Percentiles rank a stretch among this genome's conserved stretches.
phyloP scores from a whole-genome alignment of 30 jellyfish, hydroid and myxozoan genomes.

The Chironex yamaguchii region DNA sequence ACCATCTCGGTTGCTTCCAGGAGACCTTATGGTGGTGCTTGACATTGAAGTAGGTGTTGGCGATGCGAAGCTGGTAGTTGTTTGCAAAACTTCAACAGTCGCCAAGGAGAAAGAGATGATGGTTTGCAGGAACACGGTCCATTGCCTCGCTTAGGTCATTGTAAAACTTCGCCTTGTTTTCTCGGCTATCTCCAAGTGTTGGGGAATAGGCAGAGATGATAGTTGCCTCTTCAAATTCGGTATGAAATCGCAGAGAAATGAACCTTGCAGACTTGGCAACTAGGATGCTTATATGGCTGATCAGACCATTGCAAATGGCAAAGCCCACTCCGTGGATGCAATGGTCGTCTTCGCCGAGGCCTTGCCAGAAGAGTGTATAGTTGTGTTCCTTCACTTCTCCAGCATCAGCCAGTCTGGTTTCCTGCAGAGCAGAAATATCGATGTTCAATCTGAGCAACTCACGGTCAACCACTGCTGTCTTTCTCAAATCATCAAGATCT shows the following conservation, averaged over 20 bases:
- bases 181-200: neutral
- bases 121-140: neutral
- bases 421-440: neutral
- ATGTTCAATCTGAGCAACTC: neutral
- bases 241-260: neutral
- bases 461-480: neutral
- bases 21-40: neutral
- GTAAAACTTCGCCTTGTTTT: neutral
- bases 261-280: no score
- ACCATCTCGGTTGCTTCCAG: neutral
- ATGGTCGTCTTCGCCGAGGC: no score
- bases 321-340: neutral
- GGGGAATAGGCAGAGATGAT: conserved; percentile 1
- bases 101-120: neutral
- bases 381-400: neutral
- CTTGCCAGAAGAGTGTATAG: neutral
- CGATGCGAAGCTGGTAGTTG: neutral
- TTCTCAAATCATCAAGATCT: no score
- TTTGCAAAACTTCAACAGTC: neutral
- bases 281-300: no score
- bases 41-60: neutral
- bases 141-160: neutral
- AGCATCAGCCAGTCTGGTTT: neutral
- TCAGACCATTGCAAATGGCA: neutral
- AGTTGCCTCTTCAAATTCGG: neutral